Conservation (phyloP, 2,888 invertebrate genomes). For the Glaucopsyche alexis region DNA sequence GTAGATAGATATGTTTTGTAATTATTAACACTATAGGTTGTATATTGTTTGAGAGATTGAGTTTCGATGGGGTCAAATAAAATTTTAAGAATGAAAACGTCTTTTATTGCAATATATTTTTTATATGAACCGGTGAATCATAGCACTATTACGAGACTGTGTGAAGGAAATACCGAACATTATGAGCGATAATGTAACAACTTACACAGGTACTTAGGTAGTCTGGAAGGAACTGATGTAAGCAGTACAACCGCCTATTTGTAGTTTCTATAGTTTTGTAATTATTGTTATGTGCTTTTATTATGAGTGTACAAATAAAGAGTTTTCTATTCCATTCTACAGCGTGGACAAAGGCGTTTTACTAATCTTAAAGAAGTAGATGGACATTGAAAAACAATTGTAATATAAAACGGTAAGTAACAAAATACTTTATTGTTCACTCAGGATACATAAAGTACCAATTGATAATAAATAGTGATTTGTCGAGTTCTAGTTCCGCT, state of each 20-base stretch:
- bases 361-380: neutral
- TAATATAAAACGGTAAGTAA: neutral
- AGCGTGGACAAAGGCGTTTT: no score
- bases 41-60: slow-evolving; percentile 71
- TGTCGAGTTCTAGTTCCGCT: slow-evolving; percentile 89
- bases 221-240: no score
- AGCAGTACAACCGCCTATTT: no score
- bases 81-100: slow-evolving; percentile 66
- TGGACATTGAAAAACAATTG: neutral
- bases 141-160: neutral
- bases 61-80: slow-evolving; percentile 77
- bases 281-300: no score
- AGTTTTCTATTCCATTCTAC: no score
- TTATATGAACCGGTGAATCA: neutral
- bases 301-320: no score
- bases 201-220: no score
- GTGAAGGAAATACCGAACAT: neutral
- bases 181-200: neutral
- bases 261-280: no score
- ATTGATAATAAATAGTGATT: slow-evolving; percentile 89
- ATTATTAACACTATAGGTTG: slow-evolving; percentile 59
- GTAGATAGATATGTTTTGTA: slow-evolving; percentile 55
- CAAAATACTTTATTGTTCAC: slow-evolving; percentile 33
- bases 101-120: slow-evolving; percentile 36
- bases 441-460: slow-evolving; percentile 82